Percentiles rank a stretch among this genome's conserved stretches.
Conservation (phyloP, 2,888 invertebrate species). For the Nomada lathburiana region DNA sequence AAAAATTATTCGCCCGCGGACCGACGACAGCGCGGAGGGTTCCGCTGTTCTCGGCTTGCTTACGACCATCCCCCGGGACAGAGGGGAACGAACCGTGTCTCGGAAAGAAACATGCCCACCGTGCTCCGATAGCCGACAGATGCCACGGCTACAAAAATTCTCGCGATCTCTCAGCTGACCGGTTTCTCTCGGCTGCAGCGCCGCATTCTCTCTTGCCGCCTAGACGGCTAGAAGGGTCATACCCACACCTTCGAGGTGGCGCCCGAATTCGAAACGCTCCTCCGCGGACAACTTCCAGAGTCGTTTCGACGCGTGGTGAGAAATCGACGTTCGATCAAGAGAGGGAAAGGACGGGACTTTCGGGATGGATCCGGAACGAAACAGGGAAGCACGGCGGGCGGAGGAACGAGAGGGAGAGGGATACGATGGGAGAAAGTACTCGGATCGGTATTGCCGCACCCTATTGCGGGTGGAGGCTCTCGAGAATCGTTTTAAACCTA, state of each 20-base stretch:
- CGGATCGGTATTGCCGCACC: conserved; percentile 69
- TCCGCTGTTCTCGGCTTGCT: conserved; percentile 24
- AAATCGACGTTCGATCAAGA: conserved; percentile 22
- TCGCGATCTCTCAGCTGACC: neutral
- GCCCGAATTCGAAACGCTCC: neutral
- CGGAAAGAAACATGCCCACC: conserved; percentile 28
- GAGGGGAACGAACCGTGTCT: conserved; percentile 8
- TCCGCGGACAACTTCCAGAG: conserved; percentile 25
- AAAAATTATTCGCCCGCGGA: conserved; percentile 49
- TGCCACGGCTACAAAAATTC: conserved; percentile 25
- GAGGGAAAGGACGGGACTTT: neutral
- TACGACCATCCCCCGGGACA: conserved; percentile 1
- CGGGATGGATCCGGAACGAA: neutral
- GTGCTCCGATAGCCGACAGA: neutral
- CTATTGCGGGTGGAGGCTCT: conserved; percentile 67
- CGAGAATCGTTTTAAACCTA: conserved; percentile 57
- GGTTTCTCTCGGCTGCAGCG: too few species aligned
- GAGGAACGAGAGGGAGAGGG: neutral
- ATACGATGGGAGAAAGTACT: neutral
- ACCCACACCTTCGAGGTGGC: neutral
- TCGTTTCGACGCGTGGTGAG: conserved; percentile 1
- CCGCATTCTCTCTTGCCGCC: too few species aligned
- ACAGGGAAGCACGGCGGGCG: neutral
- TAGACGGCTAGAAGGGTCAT: too few species aligned
- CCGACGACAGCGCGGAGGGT: conserved; percentile 35